A percentile compares a stretch with the other conserved stretches of the same genome.
Evolutionary conservation across 2,113 vertebrate species (phyloP).

Genomic region (Silurus glanis): DNA sequence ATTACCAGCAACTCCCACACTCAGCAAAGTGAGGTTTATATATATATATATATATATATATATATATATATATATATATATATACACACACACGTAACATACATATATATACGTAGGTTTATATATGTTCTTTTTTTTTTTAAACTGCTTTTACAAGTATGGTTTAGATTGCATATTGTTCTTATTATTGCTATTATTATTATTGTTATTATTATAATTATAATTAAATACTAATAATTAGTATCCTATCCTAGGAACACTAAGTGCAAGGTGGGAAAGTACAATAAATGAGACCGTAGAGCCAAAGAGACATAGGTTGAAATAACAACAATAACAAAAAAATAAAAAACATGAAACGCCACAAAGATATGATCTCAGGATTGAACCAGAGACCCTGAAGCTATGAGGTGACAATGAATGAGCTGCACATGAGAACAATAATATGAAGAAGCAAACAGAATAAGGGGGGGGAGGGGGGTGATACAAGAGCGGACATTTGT

Average conservation of each 20-base stretch:
- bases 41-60: no score
- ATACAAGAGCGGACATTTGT: background rate
- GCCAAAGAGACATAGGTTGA: background rate
- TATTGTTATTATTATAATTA: background rate
- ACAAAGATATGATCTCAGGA: background rate
- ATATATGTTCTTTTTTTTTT: background rate
- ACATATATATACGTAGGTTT: no score
- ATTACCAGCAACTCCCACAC: background rate
- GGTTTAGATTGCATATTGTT: background rate
- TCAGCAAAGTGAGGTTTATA: background rate
- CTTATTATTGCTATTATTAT: background rate
- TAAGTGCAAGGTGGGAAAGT: background rate
- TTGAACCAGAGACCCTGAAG: background rate
- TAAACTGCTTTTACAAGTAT: background rate
- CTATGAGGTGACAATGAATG: background rate
- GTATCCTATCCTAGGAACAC: background rate
- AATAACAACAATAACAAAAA: no score
- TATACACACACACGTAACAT: no score
- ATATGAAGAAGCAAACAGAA: constrained; percentile 10
- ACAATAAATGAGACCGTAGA: background rate
- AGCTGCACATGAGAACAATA: background rate
- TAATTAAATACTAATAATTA: background rate
- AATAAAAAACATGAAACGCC: background rate
- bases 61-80: no score
- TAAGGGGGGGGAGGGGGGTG: constrained; percentile 6